Percentiles rank a stretch among this genome's conserved stretches.
These are phyloP conservation scores for Amblyjoppa fuscipennis DNA, from an alignment of 2,888 invertebrate species.

Conservation along the genomic window DNA sequence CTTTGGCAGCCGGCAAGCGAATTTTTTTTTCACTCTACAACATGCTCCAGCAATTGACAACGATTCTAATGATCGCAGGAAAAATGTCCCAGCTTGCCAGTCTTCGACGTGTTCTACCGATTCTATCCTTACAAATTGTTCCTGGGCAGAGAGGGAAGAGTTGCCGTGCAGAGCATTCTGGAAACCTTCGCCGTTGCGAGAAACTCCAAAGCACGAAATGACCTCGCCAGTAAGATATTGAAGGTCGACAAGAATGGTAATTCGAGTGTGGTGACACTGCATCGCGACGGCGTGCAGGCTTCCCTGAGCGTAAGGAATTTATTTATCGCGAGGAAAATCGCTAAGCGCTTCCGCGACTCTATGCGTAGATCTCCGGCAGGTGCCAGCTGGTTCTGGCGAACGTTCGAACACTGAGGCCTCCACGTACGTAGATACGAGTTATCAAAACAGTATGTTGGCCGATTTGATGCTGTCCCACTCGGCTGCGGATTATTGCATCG, in stretches of 20 bases:
- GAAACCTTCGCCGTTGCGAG: constrained; percentile 87
- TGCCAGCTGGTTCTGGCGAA: constrained; percentile 77
- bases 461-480: constrained; percentile 92
- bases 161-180: constrained; percentile 90
- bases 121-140: constrained; percentile 95
- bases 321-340: not conserved
- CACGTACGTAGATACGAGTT: constrained; percentile 90
- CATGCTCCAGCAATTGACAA: not conserved
- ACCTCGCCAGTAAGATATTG: constrained; percentile 67
- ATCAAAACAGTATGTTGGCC: constrained; percentile 92
- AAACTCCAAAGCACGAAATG: constrained; percentile 42
- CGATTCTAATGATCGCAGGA: constrained; percentile 87
- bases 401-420: constrained; percentile 58
- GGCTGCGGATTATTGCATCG: constrained; percentile 94
- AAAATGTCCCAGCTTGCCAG: constrained; percentile 88
- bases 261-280: constrained; percentile 85
- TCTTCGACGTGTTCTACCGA: constrained; percentile 90
- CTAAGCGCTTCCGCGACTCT: not conserved
- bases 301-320: constrained; percentile 72
- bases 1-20: too few relatives aligned
- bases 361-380: constrained; percentile 72
- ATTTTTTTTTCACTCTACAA: too few relatives aligned
- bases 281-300: constrained; percentile 82
- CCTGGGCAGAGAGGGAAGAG: constrained; percentile 91
- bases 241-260: constrained; percentile 80